Percentiles rank a stretch among this genome's conserved stretches.
phyloP scores from a whole-genome alignment of 2,888 invertebrate genomes.

The Ormia ochracea region DNA sequence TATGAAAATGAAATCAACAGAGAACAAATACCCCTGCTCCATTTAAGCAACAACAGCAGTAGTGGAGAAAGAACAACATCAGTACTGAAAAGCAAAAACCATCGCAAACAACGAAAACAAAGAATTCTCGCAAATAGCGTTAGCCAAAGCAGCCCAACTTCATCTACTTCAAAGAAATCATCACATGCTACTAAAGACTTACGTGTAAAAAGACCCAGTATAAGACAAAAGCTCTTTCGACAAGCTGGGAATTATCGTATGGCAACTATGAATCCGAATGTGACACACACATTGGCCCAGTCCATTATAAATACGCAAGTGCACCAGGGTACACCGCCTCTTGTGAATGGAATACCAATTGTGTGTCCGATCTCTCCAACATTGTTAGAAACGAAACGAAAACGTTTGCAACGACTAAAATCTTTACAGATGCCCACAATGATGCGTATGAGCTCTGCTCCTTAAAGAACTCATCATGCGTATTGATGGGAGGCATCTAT shows the following conservation, averaged over 20 bases:
- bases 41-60: background rate
- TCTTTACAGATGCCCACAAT: constrained; percentile 55
- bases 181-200: constrained; percentile 65
- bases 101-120: constrained; percentile 65
- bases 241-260: constrained; percentile 62
- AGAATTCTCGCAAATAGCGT: constrained; percentile 40
- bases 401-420: constrained; percentile 57
- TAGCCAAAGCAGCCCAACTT: constrained; percentile 35
- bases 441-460: constrained; percentile 63
- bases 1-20: constrained; percentile 66
- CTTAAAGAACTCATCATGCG: constrained; percentile 36
- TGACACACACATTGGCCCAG: constrained; percentile 37
- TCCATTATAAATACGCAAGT: constrained; percentile 43
- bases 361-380: background rate
- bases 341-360: background rate
- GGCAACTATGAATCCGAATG: constrained; percentile 50
- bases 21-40: constrained; percentile 44
- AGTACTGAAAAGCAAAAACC: constrained; percentile 40
- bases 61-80: constrained; percentile 9
- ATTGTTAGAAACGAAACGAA: constrained; percentile 50
- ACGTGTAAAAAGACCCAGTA: constrained; percentile 69
- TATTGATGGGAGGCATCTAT: background rate
- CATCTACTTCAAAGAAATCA: constrained; percentile 51
- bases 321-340: constrained; percentile 10
- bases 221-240: constrained; percentile 72